phyloP scores from a whole-genome alignment of 2,888 invertebrate species.

The Drosophila phalerata region DNA sequence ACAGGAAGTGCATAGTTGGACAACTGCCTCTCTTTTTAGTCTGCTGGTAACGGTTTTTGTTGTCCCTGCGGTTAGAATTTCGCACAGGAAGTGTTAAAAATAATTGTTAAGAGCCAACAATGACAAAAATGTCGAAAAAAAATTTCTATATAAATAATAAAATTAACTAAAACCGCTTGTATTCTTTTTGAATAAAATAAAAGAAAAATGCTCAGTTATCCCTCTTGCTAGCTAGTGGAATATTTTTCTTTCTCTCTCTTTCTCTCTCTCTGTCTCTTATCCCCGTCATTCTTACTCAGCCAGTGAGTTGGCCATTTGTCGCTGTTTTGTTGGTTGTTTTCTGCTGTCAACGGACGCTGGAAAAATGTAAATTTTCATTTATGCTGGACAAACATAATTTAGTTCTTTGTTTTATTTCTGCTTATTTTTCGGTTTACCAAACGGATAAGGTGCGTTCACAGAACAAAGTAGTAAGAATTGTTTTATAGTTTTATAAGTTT shows the following conservation, averaged over 20 bases:
- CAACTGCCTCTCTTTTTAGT: constrained; percentile 21
- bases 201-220: constrained; percentile 6
- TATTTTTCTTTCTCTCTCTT: background rate
- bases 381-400: constrained; percentile 38
- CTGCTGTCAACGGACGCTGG: constrained; percentile 29
- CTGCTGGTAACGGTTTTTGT: constrained; percentile 15
- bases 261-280: background rate
- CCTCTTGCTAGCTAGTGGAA: background rate
- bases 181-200: constrained; percentile 6
- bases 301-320: constrained; percentile 48
- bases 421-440: constrained; percentile 46
- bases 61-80: constrained; percentile 50
- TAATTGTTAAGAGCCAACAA: constrained; percentile 49
- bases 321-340: constrained; percentile 44
- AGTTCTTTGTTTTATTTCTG: constrained; percentile 47
- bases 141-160: constrained; percentile 54
- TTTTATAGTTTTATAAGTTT: background rate
- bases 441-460: constrained; percentile 36
- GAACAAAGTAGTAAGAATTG: background rate
- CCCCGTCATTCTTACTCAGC: background rate
- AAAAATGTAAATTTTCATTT: constrained; percentile 58
- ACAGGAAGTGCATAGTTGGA: constrained; percentile 59
- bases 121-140: constrained; percentile 24
- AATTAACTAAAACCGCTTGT: constrained; percentile 51
- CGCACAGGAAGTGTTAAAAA: constrained; percentile 65